These are phyloP conservation scores for Mesocricetus auratus DNA, from an alignment of 2,113 vertebrate species.

Conservation along the genomic window DNA sequence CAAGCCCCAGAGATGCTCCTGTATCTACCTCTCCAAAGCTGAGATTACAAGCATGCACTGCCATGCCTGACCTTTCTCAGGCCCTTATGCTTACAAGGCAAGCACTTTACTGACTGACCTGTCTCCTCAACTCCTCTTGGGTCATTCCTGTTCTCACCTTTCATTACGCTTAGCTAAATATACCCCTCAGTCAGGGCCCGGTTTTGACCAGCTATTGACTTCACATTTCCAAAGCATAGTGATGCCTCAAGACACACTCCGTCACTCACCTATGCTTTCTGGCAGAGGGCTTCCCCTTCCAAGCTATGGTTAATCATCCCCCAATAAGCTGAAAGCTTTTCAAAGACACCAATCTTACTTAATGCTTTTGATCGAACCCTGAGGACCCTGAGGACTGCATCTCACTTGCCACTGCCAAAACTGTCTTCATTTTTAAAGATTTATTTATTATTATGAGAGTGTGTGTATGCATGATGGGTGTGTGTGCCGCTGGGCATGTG, in stretches of 20 bases:
- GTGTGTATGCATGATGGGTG: background rate
- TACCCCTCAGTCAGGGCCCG: background rate
- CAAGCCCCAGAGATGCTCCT: background rate
- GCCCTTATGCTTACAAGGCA: no score
- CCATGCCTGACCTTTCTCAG: background rate
- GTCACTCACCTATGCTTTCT: background rate
- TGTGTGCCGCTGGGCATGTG: background rate
- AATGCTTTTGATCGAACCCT: background rate
- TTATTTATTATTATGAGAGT: background rate
- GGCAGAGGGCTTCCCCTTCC: background rate
- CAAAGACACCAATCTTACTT: background rate
- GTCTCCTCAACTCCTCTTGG: background rate
- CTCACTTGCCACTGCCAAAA: background rate
- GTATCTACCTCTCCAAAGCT: background rate
- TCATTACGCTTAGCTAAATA: background rate
- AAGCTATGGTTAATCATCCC: background rate
- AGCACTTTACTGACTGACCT: background rate
- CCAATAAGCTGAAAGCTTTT: background rate
- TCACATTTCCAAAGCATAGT: background rate
- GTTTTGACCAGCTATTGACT: background rate
- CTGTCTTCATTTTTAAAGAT: background rate
- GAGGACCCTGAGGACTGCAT: background rate
- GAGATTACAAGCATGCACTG: background rate
- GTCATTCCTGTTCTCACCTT: no score
- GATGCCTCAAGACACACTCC: rapidly evolving